A percentile compares a stretch with the other conserved stretches of the same genome.
phyloP scores from a whole-genome alignment of 2,113 vertebrate genomes.

The Prinia subflava region DNA sequence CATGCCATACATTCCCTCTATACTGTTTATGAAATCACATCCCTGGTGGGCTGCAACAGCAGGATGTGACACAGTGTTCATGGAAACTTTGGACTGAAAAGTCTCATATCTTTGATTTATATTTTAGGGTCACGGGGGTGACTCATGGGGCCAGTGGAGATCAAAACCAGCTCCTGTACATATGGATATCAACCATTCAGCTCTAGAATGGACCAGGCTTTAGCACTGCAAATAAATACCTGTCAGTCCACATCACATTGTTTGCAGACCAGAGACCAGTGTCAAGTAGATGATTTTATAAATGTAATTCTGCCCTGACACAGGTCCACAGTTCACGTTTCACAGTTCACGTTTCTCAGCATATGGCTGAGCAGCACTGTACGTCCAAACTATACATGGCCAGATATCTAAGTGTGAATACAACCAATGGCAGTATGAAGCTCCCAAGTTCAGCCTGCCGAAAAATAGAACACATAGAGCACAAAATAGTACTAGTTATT shows the following conservation, averaged over 20 bases:
- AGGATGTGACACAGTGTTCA: not conserved
- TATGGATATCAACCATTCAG: not conserved
- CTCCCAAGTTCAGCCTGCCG: not conserved
- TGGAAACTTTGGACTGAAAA: fast-evolving
- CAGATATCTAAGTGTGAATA: not conserved
- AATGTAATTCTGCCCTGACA: not conserved
- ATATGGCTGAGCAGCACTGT: not conserved
- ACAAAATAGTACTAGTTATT: not conserved
- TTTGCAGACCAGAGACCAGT: not conserved
- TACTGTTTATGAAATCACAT: not conserved
- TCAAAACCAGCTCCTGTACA: not conserved
- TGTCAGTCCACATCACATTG: not conserved
- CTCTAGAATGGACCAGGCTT: not conserved
- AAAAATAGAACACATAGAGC: not conserved
- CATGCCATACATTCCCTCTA: not conserved
- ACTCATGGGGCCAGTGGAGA: not conserved
- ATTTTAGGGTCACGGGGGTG: not conserved
- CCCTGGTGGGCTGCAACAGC: not conserved
- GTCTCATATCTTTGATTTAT: not conserved
- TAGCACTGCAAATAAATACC: not conserved
- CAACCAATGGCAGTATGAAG: not conserved
- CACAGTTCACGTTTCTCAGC: not conserved
- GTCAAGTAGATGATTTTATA: not conserved
- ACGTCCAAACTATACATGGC: not conserved
- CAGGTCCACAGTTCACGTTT: not conserved